A percentile compares a stretch with the other conserved stretches of the same genome.
Conservation (phyloP, 2,113 vertebrate species). For the Oxyruncus cristatus region DNA sequence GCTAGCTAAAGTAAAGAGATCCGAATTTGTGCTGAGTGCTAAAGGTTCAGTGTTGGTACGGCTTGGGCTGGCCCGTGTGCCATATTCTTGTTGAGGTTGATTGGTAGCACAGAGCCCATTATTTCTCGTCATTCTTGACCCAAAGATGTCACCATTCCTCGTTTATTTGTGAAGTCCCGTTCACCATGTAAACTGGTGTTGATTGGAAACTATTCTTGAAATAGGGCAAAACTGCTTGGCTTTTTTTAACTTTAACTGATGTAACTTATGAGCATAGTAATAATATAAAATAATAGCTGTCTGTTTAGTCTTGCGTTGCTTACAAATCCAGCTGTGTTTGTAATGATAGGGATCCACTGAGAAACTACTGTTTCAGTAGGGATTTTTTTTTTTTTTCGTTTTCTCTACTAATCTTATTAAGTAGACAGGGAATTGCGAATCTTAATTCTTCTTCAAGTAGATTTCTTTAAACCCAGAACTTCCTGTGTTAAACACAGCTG, state of each 20-base stretch:
- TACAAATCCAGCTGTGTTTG: slow-evolving; percentile 62
- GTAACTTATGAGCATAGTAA: slow-evolving; percentile 76
- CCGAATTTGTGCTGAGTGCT: slow-evolving; percentile 75
- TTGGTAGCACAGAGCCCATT: slow-evolving; percentile 76
- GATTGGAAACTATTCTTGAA: slow-evolving; percentile 71
- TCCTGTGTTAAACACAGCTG: slow-evolving; percentile 67
- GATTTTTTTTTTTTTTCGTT: slow-evolving; percentile 24
- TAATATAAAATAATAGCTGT: slow-evolving; percentile 77
- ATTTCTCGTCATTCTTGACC: slow-evolving; percentile 70
- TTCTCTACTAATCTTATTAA: slow-evolving; percentile 59
- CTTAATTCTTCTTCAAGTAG: slow-evolving; percentile 60
- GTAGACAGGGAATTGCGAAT: slow-evolving; percentile 48
- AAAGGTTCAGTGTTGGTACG: slow-evolving; percentile 79
- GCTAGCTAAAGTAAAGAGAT: slow-evolving; percentile 72
- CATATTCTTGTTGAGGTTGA: slow-evolving; percentile 81
- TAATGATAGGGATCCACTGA: slow-evolving; percentile 61
- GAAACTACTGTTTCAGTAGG: slow-evolving; percentile 60
- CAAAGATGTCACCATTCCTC: slow-evolving; percentile 71
- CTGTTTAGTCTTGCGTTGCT: slow-evolving; percentile 77
- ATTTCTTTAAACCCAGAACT: slow-evolving; percentile 56
- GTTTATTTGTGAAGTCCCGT: slow-evolving; percentile 57
- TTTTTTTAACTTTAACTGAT: slow-evolving; percentile 67
- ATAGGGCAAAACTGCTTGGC: slow-evolving; percentile 74
- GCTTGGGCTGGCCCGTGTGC: slow-evolving; percentile 80
- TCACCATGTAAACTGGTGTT: slow-evolving; percentile 71